These are phyloP conservation scores for Nibea coibor DNA, from an alignment of 2,113 vertebrate species.

Conservation along the genomic window DNA sequence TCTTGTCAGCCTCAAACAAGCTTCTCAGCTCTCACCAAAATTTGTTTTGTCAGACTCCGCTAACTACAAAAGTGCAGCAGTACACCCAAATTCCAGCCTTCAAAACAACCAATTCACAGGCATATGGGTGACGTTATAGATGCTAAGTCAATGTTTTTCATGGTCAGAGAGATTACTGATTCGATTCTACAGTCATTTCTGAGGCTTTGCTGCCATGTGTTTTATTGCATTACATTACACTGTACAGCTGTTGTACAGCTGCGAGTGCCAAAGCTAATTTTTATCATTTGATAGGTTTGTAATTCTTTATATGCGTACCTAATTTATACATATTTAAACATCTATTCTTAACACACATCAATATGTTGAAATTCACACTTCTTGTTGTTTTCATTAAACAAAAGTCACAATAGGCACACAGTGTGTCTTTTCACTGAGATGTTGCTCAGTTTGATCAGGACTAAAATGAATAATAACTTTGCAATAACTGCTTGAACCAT, in stretches of 20 bases:
- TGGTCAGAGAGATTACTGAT: neutral
- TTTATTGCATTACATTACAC: neutral
- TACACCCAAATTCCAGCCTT: neutral
- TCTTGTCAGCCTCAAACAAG: neutral
- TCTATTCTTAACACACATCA: too few relatives aligned
- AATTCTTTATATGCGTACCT: neutral
- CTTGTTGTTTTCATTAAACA: too few relatives aligned
- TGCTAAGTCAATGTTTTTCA: neutral
- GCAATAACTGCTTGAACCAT: too few relatives aligned
- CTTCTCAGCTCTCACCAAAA: constrained; percentile 1
- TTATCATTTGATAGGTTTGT: neutral
- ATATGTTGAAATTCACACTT: too few relatives aligned
- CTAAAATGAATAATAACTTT: too few relatives aligned
- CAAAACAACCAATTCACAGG: neutral
- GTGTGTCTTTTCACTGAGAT: too few relatives aligned
- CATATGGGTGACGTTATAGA: neutral
- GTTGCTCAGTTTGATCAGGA: too few relatives aligned
- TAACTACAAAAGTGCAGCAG: neutral
- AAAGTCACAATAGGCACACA: too few relatives aligned
- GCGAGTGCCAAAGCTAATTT: neutral
- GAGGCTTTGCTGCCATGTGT: neutral
- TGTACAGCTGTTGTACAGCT: neutral
- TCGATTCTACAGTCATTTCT: neutral
- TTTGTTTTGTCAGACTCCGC: neutral
- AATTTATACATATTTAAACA: neutral